Conservation (phyloP, 2,888 invertebrate genomes). For the Synanthedon vespiformis region DNA sequence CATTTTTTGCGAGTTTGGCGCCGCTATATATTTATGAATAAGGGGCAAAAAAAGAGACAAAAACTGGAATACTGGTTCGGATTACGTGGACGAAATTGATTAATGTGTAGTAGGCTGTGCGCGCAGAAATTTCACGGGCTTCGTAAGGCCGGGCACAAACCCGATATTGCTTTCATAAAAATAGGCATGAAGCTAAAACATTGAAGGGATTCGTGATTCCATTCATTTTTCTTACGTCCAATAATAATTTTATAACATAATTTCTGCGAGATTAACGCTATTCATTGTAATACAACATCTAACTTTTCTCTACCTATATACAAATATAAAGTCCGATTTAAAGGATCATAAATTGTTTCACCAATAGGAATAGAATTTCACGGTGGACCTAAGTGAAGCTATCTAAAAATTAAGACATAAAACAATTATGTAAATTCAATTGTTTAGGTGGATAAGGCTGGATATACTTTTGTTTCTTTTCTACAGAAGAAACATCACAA, state of each 20-base stretch:
- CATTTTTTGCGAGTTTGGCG: background rate
- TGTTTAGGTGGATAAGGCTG: too few relatives aligned
- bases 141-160: conserved; percentile 2
- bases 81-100: conserved; percentile 19
- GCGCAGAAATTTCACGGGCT: conserved; percentile 11
- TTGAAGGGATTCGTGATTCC: background rate
- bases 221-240: background rate
- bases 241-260: background rate
- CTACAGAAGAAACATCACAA: too few relatives aligned
- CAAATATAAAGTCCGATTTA: too few relatives aligned
- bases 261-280: too few relatives aligned
- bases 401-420: too few relatives aligned
- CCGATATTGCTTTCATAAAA: background rate
- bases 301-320: too few relatives aligned
- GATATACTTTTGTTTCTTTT: too few relatives aligned
- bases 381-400: too few relatives aligned
- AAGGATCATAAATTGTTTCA: too few relatives aligned
- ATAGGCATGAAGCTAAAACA: background rate
- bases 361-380: too few relatives aligned
- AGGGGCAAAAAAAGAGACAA: conserved; percentile 7
- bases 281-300: too few relatives aligned
- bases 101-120: conserved; percentile 13
- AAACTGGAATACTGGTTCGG: conserved; percentile 15
- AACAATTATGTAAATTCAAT: too few relatives aligned
- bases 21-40: conserved; percentile 1